Evolutionary conservation across 1,140 invertebrate species (phyloP), one percentile per base, ranked within the genome.

Genomic region (Calliphora vicina): DNA sequence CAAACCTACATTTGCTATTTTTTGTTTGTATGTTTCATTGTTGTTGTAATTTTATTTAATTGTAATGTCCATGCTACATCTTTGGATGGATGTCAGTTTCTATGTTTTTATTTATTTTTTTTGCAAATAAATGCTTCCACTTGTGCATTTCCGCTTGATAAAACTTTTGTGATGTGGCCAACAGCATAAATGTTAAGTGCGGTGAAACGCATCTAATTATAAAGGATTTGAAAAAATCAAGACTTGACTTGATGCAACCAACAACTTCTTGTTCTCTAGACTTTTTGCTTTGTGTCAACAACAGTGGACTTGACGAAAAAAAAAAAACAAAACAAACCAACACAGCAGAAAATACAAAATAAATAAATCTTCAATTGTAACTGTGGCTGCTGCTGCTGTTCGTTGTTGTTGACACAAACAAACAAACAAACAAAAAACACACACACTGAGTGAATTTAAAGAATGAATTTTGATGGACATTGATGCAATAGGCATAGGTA

Each of bases 71-170:
- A 43, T 78, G 74, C n/a, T 43, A 17, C 74, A 78, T 45, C 74
- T 35, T 20, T n/a, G 9, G n/a, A 17, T 57, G 50, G 61, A 23
- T 67, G 61, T 67, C 61, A 25, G 27, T 17, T 76, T 42, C 17
- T 35, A 6, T 76, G 8, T 35, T 76, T 76, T 76, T 76, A 42
- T 35, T 42, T n/a, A 4, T 73, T 42, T 35, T 3, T 74, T 76
- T 42, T 43, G 74, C 57, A 67, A 67, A 67, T 67, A 67, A 61
- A 67, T 67, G 61, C 61, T 73, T 78, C 74, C 35, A 78, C 74
- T 43, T 43, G 74, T 78, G 74, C 74, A 78, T 78, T 78, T 78
- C 74, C 74, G 74, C 74, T 78, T 43, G 74, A 78, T 78, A 78
- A 78, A 78, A 45, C 35, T 45, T 35, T 23, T 78, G 74, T 78